Evolutionary conservation across 2,113 vertebrate genomes (phyloP).

Genomic region (Oncorhynchus nerka): DNA sequence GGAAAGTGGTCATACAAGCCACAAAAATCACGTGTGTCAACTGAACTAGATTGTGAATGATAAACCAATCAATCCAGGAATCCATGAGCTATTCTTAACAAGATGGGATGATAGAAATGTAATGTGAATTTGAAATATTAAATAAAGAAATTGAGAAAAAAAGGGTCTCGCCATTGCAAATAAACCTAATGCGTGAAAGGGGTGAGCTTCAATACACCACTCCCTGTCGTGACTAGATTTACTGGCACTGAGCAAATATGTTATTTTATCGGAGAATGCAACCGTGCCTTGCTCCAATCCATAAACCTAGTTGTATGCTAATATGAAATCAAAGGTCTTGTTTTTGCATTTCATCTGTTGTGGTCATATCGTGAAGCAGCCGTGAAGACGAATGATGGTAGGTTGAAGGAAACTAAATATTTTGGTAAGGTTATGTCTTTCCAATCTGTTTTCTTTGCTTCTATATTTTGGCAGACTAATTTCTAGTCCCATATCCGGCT

Average conservation of each 20-base stretch:
- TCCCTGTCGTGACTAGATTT: neutral
- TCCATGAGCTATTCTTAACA: slow-evolving; percentile 15
- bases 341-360: neutral
- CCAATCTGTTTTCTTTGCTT: no score
- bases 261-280: neutral
- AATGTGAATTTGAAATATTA: neutral
- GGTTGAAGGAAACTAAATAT: neutral
- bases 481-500: no score
- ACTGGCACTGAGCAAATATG: neutral
- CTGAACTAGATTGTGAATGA: slow-evolving; percentile 16
- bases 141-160: neutral
- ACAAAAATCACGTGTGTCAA: neutral
- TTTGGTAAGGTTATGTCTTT: neutral
- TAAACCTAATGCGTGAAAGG: neutral
- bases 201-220: neutral
- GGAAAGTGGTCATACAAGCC: neutral
- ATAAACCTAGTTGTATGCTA: neutral
- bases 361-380: no score
- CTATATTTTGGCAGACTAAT: neutral
- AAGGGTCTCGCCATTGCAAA: no score
- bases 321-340: neutral
- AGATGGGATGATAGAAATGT: slow-evolving; percentile 15
- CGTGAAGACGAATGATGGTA: no score
- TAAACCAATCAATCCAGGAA: slow-evolving; percentile 17
- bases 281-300: neutral